Evolutionary conservation across 1,140 invertebrate genomes (phyloP).

Genomic region (Aplysia californica): DNA sequence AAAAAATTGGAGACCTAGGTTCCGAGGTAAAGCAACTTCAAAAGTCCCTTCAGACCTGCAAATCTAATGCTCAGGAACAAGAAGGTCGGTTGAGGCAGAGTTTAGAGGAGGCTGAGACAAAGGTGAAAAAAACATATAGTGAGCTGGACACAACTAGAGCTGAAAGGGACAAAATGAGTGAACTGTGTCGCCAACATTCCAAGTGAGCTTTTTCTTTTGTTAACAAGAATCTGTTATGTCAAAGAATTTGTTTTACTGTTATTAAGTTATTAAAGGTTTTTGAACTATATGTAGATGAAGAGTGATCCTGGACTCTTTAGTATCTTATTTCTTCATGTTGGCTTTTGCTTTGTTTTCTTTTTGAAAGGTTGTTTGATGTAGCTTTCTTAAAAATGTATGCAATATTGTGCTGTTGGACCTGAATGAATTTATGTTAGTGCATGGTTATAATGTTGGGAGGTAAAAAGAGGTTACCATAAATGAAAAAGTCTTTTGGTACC

Average conservation of each 20-base stretch:
- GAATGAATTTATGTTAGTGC: no score
- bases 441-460: no score
- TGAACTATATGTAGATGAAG: background rate
- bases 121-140: conserved; percentile 37
- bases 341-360: background rate
- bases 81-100: conserved; percentile 23
- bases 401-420: background rate
- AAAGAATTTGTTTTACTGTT: background rate
- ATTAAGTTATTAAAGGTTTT: background rate
- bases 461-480: background rate
- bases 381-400: background rate
- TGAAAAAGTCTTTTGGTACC: background rate
- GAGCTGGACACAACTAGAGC: conserved; percentile 45
- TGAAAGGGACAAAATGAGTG: conserved; percentile 49
- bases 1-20: conserved; percentile 34
- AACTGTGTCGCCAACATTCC: conserved; percentile 39
- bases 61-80: conserved; percentile 16
- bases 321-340: background rate
- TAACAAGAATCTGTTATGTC: background rate
- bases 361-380: background rate
- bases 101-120: conserved; percentile 38
- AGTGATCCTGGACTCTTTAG: background rate
- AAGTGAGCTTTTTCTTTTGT: background rate
- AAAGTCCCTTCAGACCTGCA: conserved; percentile 21
- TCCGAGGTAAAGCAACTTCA: conserved; percentile 34